Evolutionary conservation across 1,140 invertebrate species (phyloP).

Genomic region (Aplysia californica): DNA sequence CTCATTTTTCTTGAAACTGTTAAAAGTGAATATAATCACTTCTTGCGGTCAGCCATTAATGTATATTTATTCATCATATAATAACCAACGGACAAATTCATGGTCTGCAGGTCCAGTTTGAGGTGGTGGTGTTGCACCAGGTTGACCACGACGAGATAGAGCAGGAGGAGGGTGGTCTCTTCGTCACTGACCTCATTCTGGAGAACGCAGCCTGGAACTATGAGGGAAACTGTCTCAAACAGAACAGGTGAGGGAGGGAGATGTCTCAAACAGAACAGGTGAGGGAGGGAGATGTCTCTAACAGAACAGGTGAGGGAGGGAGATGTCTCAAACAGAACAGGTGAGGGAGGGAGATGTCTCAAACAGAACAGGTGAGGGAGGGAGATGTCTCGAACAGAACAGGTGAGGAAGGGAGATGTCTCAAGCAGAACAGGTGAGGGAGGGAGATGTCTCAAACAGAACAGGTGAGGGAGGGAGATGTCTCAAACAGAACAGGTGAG

Average conservation of each 20-base stretch:
- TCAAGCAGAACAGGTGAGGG: too few relatives aligned
- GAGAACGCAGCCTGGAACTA: conserved; percentile 60
- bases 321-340: neutral
- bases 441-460: too few relatives aligned
- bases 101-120: conserved; percentile 55
- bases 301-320: too few relatives aligned
- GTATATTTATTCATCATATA: too few relatives aligned
- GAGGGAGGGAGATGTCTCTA: neutral
- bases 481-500: too few relatives aligned
- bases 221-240: conserved; percentile 38
- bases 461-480: too few relatives aligned
- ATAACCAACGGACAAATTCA: too few relatives aligned
- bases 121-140: conserved; percentile 51
- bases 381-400: neutral
- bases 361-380: too few relatives aligned
- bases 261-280: neutral
- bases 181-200: conserved; percentile 50
- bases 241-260: conserved; percentile 11
- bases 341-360: neutral
- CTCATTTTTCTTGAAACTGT: too few relatives aligned
- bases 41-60: too few relatives aligned
- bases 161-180: conserved; percentile 59
- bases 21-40: too few relatives aligned
- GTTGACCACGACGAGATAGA: conserved; percentile 49
- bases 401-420: neutral